Evolutionary conservation across 64 coral and sea anemone genomes (phyloP), one percentile per base, ranked within the genome.

Genomic region (Hydrozoanthus tunicans): DNA sequence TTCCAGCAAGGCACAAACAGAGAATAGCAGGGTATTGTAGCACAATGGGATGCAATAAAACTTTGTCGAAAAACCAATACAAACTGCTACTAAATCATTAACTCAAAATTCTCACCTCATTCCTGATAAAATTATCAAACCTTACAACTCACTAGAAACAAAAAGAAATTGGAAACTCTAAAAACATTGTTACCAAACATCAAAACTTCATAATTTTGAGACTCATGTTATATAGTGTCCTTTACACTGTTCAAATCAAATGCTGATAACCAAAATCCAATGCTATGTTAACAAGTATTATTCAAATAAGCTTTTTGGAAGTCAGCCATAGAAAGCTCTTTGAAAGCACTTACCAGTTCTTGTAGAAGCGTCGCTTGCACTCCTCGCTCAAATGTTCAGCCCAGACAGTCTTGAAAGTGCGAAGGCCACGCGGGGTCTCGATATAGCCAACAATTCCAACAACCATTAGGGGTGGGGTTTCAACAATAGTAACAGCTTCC

Each of bases 351-450:
- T 90, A 99, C 97, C 97, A 99, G 89, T 99, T 99, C 71, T 99
- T 99, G 85, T 99, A 99, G 85, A 99, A 99, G 55, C 97, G 94
- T 10, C 97, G 94, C 80, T 91, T 93, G 66, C 97, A 99, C 23
- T 99, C 97, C 53, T 99, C 97, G 92, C 92, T 99, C 12, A 99
- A 81, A 99, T 99, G 97, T 59, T 99, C 97, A 77, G 97, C 97
- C 97, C 97, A 99, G 79, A 99, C 81, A 69, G 94, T 99, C 66
- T 95, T 99, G 14, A 99, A 85, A 13, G 89, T 90, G 79, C 97
- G 94, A 10, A 99, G 73, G 53, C 97, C 97, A 79, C 90, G 84
- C 11, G 97, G 97, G 11, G 97, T 99, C 70, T 99, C 97, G 77
- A 99, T 99, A 27, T 99, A 99, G 11, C 97, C 97, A 64, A 99